Conservation (phyloP, 2,797 vertebrate genomes). For the Iguana delicatissima region DNA sequence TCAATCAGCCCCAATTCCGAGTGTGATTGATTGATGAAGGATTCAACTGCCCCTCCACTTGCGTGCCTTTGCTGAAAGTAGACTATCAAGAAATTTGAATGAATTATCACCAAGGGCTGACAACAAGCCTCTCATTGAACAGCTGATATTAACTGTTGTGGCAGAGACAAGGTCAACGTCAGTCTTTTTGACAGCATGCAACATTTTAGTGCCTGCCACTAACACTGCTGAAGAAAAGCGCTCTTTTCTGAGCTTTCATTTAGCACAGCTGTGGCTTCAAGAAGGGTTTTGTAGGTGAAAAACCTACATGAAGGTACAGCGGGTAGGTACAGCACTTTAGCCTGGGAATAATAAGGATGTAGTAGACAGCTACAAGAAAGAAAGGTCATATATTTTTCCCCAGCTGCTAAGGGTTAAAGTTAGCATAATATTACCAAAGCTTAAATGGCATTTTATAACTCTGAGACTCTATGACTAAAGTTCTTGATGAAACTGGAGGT, state of each 20-base stretch:
- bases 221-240: not conserved
- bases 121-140: not conserved
- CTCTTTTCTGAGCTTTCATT: slow-evolving; percentile 6
- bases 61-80: not conserved
- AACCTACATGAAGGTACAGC: not conserved
- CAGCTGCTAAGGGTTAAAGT: not conserved
- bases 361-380: not conserved
- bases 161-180: slow-evolving; percentile 28
- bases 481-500: not conserved
- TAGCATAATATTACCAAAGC: not conserved
- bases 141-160: slow-evolving; percentile 26
- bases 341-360: not conserved
- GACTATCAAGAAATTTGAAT: slow-evolving; percentile 13
- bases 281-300: not conserved
- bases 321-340: not conserved
- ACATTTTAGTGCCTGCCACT: not conserved
- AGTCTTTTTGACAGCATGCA: slow-evolving; percentile 11
- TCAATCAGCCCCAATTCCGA: not conserved
- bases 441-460: not conserved
- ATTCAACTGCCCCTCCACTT: not conserved
- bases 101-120: slow-evolving; percentile 24
- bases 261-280: not conserved
- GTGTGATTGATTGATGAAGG: slow-evolving; percentile 7
- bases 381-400: not conserved
- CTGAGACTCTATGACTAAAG: not conserved